phyloP scores from a whole-genome alignment of 2,797 vertebrate genomes.

The Babyrousa celebensis region DNA sequence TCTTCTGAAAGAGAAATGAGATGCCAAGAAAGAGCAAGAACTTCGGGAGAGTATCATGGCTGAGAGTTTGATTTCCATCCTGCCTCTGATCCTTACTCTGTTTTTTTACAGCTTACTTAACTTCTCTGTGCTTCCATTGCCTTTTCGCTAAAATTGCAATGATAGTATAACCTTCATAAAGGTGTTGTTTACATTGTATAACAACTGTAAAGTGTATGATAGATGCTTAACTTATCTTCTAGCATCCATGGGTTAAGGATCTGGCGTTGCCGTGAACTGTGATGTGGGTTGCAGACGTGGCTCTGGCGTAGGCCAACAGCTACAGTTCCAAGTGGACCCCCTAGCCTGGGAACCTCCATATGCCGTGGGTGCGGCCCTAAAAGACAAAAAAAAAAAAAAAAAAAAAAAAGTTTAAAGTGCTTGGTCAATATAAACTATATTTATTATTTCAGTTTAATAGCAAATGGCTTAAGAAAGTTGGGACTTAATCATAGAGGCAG shows the following conservation, averaged over 20 bases:
- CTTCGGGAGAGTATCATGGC: not conserved
- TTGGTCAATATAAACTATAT: not conserved
- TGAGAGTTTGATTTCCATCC: not conserved
- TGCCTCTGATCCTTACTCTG: not conserved
- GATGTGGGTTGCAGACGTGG: too few relatives aligned
- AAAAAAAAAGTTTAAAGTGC: not conserved
- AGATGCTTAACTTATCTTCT: not conserved
- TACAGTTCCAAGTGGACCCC: too few relatives aligned
- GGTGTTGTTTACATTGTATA: not conserved
- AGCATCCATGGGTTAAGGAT: too few relatives aligned
- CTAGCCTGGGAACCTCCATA: too few relatives aligned
- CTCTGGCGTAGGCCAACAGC: too few relatives aligned
- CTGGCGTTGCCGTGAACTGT: too few relatives aligned
- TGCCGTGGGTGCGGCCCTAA: too few relatives aligned
- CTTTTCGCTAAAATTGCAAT: not conserved
- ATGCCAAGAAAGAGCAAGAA: not conserved
- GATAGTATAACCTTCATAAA: not conserved
- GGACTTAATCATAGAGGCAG: not conserved
- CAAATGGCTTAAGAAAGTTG: not conserved
- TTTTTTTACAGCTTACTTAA: not conserved
- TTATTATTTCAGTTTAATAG: conserved; percentile 1
- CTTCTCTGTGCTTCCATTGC: conserved; percentile 39
- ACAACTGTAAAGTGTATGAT: not conserved
- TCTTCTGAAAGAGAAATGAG: not conserved
- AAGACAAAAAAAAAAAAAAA: too few relatives aligned